phyloP scores from a whole-genome alignment of 2,797 vertebrate species.

The Neosalanx taihuensis region DNA sequence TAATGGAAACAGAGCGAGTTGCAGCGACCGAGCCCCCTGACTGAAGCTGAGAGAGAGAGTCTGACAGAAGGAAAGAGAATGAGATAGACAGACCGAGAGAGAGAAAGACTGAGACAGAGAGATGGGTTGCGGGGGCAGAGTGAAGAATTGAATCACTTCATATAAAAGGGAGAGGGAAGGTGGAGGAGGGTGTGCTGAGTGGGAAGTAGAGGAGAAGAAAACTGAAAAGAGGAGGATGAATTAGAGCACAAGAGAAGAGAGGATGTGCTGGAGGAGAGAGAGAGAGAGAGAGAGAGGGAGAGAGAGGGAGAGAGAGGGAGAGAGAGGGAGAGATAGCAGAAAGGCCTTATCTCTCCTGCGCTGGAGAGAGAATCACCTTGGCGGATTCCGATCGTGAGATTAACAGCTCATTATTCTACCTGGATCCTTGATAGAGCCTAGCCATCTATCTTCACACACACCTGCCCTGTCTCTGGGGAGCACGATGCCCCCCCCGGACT shows the following conservation, averaged over 20 bases:
- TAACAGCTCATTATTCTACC: slow-evolving; percentile 24
- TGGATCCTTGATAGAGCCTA: neutral
- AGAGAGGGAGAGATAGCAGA: neutral
- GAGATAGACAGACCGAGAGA: too few species aligned
- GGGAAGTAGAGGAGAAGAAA: too few species aligned
- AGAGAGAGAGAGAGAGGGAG: neutral
- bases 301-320: neutral
- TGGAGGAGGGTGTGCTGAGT: too few species aligned
- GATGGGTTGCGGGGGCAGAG: too few species aligned
- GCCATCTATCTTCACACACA: slow-evolving; percentile 17
- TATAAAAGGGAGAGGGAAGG: too few species aligned
- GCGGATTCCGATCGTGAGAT: slow-evolving; percentile 19
- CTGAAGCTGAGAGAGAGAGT: too few species aligned
- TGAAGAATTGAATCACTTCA: too few species aligned
- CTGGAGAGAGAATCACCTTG: slow-evolving; percentile 21
- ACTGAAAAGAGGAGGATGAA: neutral
- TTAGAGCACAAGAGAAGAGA: neutral
- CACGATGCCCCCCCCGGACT: neutral
- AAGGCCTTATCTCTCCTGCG: too few species aligned
- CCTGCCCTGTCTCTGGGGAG: neutral
- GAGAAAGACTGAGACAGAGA: too few species aligned
- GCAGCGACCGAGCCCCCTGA: neutral
- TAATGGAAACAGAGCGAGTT: neutral
- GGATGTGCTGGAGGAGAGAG: too few species aligned
- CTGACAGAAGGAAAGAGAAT: too few species aligned